These are phyloP conservation scores for Poecilia latipinna DNA, from an alignment of 2,113 vertebrate genomes.

Conservation along the genomic window DNA sequence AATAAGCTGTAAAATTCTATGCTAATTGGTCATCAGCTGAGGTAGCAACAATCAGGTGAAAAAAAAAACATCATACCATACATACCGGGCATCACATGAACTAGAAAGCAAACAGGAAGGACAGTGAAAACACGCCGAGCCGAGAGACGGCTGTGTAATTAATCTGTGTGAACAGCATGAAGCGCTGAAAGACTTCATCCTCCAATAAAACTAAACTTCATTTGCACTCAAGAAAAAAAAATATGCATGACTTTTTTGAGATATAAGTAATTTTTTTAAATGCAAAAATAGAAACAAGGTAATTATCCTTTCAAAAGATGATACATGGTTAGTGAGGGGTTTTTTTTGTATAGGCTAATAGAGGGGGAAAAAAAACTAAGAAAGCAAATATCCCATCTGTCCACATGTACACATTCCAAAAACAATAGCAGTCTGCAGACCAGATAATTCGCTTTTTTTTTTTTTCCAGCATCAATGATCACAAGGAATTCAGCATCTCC, in stretches of 20 bases:
- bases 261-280: too few species aligned
- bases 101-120: slow-evolving; percentile 43
- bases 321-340: too few species aligned
- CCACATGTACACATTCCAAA: not conserved
- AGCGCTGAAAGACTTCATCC: slow-evolving; percentile 20
- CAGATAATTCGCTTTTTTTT: not conserved
- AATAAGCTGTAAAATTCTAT: slow-evolving; percentile 5
- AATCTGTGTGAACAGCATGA: slow-evolving; percentile 47
- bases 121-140: not conserved
- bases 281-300: too few species aligned
- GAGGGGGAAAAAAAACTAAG: not conserved
- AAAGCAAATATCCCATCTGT: not conserved
- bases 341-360: not conserved
- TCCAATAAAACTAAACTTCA: slow-evolving; percentile 7
- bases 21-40: slow-evolving; percentile 39
- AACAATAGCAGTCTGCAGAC: not conserved
- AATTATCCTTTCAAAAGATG: too few species aligned
- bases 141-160: slow-evolving; percentile 32
- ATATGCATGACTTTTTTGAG: not conserved
- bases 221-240: not conserved
- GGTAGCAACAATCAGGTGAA: not conserved
- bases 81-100: slow-evolving; percentile 53
- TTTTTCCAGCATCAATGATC: not conserved
- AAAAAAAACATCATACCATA: slow-evolving; percentile 20
- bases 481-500: not conserved